Conservation (phyloP, 2,888 invertebrate genomes). For the Clanis bilineata region DNA sequence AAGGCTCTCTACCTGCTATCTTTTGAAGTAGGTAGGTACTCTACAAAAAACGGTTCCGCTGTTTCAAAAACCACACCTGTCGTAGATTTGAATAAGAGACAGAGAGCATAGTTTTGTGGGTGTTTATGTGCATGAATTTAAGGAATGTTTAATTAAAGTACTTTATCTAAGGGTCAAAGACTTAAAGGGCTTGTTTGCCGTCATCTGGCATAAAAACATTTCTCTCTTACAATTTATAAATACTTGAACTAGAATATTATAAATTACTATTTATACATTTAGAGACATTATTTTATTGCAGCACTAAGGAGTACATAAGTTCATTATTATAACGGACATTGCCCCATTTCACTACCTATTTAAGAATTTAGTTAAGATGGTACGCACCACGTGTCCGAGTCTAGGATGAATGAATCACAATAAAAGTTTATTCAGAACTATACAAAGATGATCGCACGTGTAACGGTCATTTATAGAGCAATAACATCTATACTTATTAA, state of each 20-base stretch:
- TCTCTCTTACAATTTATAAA: too few species aligned
- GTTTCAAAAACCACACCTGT: slow-evolving; percentile 5
- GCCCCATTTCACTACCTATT: not conserved
- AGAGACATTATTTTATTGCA: not conserved
- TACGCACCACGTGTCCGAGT: slow-evolving; percentile 2
- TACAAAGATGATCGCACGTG: not conserved
- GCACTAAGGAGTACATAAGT: not conserved
- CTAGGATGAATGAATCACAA: slow-evolving; percentile 41
- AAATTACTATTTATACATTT: not conserved
- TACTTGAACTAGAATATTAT: too few species aligned
- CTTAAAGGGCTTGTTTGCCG: too few species aligned
- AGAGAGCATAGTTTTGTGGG: too few species aligned
- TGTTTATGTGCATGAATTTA: too few species aligned
- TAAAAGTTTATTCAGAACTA: slow-evolving; percentile 20
- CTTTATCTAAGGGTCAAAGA: too few species aligned
- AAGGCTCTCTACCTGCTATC: slow-evolving; percentile 7
- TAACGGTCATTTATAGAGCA: too few species aligned
- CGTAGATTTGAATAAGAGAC: not conserved
- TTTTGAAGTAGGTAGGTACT: not conserved
- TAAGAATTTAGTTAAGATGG: not conserved
- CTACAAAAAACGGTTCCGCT: slow-evolving; percentile 5
- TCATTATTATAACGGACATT: not conserved
- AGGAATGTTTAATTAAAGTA: too few species aligned
- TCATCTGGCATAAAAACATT: too few species aligned
- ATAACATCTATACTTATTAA: not conserved